phyloP scores from a whole-genome alignment of 2,888 invertebrate genomes.

The Eilema depressum region DNA sequence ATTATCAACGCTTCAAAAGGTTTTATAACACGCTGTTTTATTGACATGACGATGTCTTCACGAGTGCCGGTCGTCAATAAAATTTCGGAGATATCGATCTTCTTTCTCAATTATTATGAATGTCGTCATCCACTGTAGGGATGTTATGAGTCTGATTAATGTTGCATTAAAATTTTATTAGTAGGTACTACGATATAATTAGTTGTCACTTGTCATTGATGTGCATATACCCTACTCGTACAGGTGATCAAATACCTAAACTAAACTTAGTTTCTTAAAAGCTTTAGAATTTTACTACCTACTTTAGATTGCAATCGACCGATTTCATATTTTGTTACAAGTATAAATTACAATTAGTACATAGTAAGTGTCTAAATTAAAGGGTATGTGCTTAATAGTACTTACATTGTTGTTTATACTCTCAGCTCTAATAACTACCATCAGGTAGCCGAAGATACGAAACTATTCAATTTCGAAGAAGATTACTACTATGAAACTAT shows the following conservation, averaged over 20 bases:
- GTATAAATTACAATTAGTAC: too few relatives aligned
- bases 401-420: neutral
- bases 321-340: too few relatives aligned
- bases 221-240: too few relatives aligned
- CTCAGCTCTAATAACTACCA: neutral
- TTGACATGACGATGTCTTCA: slow-evolving; percentile 54
- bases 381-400: neutral
- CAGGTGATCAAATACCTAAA: too few relatives aligned
- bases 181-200: neutral
- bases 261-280: too few relatives aligned
- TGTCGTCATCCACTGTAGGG: slow-evolving; percentile 39
- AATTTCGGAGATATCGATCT: slow-evolving; percentile 50
- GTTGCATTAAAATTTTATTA: slow-evolving; percentile 9
- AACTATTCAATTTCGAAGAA: neutral
- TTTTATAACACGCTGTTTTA: slow-evolving; percentile 59
- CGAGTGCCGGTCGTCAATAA: slow-evolving; percentile 51
- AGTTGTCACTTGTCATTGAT: neutral
- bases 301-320: too few relatives aligned
- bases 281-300: too few relatives aligned
- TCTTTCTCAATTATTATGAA: slow-evolving; percentile 52
- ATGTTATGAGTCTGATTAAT: slow-evolving; percentile 21
- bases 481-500: neutral
- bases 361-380: neutral
- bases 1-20: slow-evolving; percentile 64
- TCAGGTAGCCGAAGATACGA: neutral